Base-by-base conservation (phyloP, 2,888 invertebrate species). In the Eueremaeus valkanovi region DNA sequence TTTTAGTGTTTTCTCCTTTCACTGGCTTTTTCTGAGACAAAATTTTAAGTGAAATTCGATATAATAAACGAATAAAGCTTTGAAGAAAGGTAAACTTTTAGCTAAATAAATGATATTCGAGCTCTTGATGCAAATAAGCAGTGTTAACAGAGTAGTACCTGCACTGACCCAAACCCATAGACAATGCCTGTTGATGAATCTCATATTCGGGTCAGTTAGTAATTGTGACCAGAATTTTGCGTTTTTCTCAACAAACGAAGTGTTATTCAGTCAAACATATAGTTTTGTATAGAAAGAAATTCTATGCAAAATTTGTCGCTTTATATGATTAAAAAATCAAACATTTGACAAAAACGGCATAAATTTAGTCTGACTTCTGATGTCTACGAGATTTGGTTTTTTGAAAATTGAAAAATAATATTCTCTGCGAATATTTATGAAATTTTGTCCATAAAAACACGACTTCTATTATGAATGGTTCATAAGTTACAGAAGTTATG, bases 41-140 rank as follows among this genome's bases (percentile, higher is more conserved):
- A 16, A 51, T 55, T 27, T 55, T 24, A 9, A 13, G 24, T 27
- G 55, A 55, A 55, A 55, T 27, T 2, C 55, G 55, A 55, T 24
- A 55, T 16, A 55, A 11, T 11, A 55, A 24, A 11, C 11, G 13
- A 24, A 24, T 13, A 55, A 27, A 6, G 11, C 9, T 11, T 55
- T 27, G 6, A 55, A 27, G 21, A 55, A 55, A 45, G 45, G 18
- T 18, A 45, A 24, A 55, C 68, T 42, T 40, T 42, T 40, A 42
- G 42, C 24, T 13, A 68, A 68, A 66, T 40, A 42, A 42, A 24
- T 68, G 68, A 68, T 42, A 68, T 68, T 68, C 24, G 68, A 68
- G n/a, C 42, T 3, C 6, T 42, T n/a, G 24, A 40, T 68, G 42
- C 63, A 33, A 63, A 63, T 16, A 61, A 21, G 21, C 13, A 24